Base-by-base conservation (phyloP, 2,113 vertebrate genomes). In the Aspiorhynchus laticeps region DNA sequence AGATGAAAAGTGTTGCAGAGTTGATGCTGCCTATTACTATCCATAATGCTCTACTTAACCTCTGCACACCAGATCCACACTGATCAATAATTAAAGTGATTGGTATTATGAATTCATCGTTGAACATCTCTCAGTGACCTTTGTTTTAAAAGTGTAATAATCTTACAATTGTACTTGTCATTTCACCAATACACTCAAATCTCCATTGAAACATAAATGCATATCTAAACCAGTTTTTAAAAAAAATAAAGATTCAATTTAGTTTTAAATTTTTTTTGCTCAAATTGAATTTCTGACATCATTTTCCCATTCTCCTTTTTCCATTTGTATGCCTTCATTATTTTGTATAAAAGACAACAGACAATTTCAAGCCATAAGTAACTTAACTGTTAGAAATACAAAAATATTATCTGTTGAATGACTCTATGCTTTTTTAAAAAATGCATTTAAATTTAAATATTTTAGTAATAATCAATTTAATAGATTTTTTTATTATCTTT, bases 81-180 rank as follows among this genome's bases (percentile, higher is more conserved):
- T 75, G 67, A 84, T 87, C 82, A 59, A 88, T 84, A 87, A 80
- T 85, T 53, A 85, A 84, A 84, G 31, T 80, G 76, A 12, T 74
- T 74, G 75, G 48, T 80, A 73, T 84, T 88, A 84, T 67, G 24
- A 84, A 65, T 63, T 71, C 74, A 86, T 69, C n/a, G 19, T 61
- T 33, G 76, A 7, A 31, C 7, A 78, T 33, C 46, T 53, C 7
- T 0, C 46, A 14, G 11, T 46, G 24, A n/a, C n/a, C 73, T 75
- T 28, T 14, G 5, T 75, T 75, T 46, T 43, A 26, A 75, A 28
- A 26, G 11, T 36, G 24, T 4, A 74, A 48, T 4, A 74, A 48
- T 14, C 0, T 24, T 56, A 21, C n/a, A 31, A 82, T 5, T 67
- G 2, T 33, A 36, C 1, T 19, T 69, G 38, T 73, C 4, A 24